A percentile compares a stretch with the other conserved stretches of the same genome.
Evolutionary conservation across 2,113 vertebrate species (phyloP).

Genomic region (Balaeniceps rex): DNA sequence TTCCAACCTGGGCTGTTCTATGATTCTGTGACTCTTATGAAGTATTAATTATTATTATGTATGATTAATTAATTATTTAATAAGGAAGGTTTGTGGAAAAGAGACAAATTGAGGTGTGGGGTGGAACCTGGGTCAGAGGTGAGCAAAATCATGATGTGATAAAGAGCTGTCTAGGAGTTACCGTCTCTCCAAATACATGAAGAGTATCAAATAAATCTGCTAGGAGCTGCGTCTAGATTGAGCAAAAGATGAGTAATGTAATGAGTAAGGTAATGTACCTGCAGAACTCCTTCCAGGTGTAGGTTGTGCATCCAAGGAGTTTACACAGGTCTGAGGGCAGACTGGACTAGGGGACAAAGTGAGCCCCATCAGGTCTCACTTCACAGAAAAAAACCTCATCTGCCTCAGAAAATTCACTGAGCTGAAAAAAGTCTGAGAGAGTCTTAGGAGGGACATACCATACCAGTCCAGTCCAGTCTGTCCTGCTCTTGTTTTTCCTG

Average conservation of each 20-base stretch:
- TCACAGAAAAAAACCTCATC: not conserved
- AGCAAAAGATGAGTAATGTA: not conserved
- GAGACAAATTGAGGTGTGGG: not conserved
- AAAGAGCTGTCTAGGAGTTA: not conserved
- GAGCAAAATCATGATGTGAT: not conserved
- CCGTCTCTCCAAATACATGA: not conserved
- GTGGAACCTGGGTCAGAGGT: not conserved
- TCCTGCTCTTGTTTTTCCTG: not conserved
- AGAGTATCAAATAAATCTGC: not conserved
- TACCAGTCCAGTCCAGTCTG: not conserved
- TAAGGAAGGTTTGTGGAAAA: not conserved
- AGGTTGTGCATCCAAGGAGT: not conserved
- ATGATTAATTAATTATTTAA: not conserved
- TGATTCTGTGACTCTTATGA: not conserved
- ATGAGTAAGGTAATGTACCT: not conserved
- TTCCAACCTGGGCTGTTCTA: not conserved
- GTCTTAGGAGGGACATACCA: not conserved
- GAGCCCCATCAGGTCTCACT: not conserved
- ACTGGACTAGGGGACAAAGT: not conserved
- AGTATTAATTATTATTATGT: not conserved
- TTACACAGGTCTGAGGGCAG: not conserved
- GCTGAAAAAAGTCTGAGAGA: not conserved
- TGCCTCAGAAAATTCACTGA: not conserved
- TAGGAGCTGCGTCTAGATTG: not conserved
- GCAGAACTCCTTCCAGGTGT: not conserved